phyloP scores from a whole-genome alignment of 1,140 invertebrate species.

The Nixonia krombeini region DNA sequence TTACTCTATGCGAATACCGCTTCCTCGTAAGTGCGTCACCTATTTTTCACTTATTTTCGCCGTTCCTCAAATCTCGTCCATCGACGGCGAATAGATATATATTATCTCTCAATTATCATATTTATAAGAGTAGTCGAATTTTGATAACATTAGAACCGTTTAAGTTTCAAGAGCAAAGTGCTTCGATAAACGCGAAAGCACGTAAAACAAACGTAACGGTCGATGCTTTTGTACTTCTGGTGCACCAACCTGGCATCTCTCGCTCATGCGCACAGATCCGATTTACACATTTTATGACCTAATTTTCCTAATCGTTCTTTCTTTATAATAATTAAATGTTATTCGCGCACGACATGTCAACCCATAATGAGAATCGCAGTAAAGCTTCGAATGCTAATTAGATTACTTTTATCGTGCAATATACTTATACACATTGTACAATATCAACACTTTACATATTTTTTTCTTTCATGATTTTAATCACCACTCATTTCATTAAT shows the following conservation, averaged over 20 bases:
- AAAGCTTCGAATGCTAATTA: no score
- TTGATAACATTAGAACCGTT: not conserved
- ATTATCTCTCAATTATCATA: not conserved
- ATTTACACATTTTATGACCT: slow-evolving; percentile 20
- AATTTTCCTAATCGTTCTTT: slow-evolving; percentile 18
- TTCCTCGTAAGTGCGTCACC: no score
- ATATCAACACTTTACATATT: no score
- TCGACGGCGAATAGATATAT: not conserved
- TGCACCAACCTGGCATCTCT: slow-evolving; percentile 1
- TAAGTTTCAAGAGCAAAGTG: slow-evolving; percentile 5
- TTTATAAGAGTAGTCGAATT: not conserved
- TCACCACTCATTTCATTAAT: no score
- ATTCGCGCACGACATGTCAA: not conserved
- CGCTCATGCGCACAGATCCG: slow-evolving; percentile 15
- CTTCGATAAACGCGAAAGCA: slow-evolving; percentile 5
- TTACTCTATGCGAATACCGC: not conserved
- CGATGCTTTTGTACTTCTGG: slow-evolving; percentile 12
- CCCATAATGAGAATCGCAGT: no score
- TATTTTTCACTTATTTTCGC: not conserved
- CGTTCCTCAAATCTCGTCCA: not conserved
- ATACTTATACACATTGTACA: no score
- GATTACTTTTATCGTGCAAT: no score
- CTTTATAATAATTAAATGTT: slow-evolving; percentile 7
- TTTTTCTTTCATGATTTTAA: no score
- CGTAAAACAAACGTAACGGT: slow-evolving; percentile 18